These are phyloP conservation scores for Gymnodraco acuticeps DNA, from an alignment of 2,797 vertebrate species.

Conservation along the genomic window DNA sequence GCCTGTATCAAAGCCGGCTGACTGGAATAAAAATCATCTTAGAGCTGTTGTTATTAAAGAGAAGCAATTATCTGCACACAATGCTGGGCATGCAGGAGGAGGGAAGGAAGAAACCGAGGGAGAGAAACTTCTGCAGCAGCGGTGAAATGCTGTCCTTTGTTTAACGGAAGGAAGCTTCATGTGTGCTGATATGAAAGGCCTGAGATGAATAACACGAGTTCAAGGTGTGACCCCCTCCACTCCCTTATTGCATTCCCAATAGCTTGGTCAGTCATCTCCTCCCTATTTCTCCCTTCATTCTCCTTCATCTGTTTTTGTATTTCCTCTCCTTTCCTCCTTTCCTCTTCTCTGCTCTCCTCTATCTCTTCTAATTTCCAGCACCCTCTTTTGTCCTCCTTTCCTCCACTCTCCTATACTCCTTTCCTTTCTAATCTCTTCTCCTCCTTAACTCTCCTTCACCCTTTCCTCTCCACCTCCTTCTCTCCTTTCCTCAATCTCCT, in stretches of 20 bases:
- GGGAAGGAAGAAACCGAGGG: neutral
- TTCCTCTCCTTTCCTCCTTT: conserved; percentile 14
- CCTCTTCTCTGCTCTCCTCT: neutral
- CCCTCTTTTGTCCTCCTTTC: no score
- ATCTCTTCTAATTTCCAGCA: no score
- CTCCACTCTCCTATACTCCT: neutral
- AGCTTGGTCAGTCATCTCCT: conserved; percentile 24
- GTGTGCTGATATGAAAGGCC: conserved; percentile 50
- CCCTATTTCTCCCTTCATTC: conserved; percentile 2
- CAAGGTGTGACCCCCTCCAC: conserved; percentile 29
- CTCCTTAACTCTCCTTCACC: no score
- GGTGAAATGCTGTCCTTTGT: conserved; percentile 28
- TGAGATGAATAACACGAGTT: conserved; percentile 43
- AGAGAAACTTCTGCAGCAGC: conserved; percentile 27
- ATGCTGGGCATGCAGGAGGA: conserved; percentile 14
- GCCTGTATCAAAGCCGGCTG: conserved; percentile 65
- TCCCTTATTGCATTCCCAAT: conserved; percentile 27
- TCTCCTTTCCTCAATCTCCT: neutral
- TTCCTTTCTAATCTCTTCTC: no score
- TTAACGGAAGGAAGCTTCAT: conserved; percentile 33
- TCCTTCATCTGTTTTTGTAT: neutral
- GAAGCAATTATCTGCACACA: conserved; percentile 66
- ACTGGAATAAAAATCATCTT: conserved; percentile 70
- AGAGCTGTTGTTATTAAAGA: conserved; percentile 62
- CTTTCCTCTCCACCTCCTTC: neutral